phyloP scores from a whole-genome alignment of 2,888 invertebrate species.

The Plagodis dolabraria region DNA sequence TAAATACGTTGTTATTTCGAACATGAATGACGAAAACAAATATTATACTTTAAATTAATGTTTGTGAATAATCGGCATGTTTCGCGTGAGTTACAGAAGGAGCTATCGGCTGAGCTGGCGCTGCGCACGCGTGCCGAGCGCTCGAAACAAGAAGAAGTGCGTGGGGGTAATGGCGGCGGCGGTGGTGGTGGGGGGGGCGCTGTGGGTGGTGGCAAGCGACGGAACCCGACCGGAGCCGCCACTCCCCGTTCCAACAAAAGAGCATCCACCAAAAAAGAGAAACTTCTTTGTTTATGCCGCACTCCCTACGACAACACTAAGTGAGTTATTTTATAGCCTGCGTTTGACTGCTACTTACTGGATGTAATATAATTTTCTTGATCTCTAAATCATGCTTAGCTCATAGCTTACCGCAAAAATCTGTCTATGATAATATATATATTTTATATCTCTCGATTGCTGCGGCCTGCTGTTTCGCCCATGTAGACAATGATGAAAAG shows the following conservation, averaged over 20 bases:
- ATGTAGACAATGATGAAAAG: too few relatives aligned
- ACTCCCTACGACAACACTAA: slow-evolving; percentile 98
- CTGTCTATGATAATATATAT: too few relatives aligned
- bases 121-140: slow-evolving; percentile 89
- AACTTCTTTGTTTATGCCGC: slow-evolving; percentile 95
- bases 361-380: too few relatives aligned
- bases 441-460: too few relatives aligned
- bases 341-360: too few relatives aligned
- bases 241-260: slow-evolving; percentile 60
- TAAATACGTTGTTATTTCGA: too few relatives aligned
- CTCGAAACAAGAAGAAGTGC: slow-evolving; percentile 88
- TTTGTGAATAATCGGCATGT: neutral
- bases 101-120: slow-evolving; percentile 90
- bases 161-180: slow-evolving; percentile 55
- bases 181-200: slow-evolving; percentile 65
- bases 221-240: slow-evolving; percentile 44
- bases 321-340: slow-evolving; percentile 72
- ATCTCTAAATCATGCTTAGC: too few relatives aligned
- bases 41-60: neutral
- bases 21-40: neutral
- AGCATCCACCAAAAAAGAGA: slow-evolving; percentile 86
- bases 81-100: slow-evolving; percentile 80
- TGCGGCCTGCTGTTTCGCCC: too few relatives aligned
- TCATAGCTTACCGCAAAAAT: too few relatives aligned
- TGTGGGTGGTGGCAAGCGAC: slow-evolving; percentile 73